These are phyloP conservation scores for Bolinopsis microptera DNA, from an alignment of 37 sponge, comb jelly and placozoan species.

Conservation along the genomic window DNA sequence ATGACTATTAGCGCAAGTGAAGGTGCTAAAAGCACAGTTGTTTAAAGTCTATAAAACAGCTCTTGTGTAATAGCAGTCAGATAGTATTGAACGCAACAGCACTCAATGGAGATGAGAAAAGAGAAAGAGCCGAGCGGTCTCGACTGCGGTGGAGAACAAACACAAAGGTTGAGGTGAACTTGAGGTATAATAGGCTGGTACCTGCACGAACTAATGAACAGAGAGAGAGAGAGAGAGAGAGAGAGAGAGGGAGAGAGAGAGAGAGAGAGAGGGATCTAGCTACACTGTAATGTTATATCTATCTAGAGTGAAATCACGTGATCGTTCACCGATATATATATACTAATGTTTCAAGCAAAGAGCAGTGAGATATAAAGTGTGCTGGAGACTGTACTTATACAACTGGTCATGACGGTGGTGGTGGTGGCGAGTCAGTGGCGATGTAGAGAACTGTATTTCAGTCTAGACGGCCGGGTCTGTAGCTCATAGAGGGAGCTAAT, in stretches of 20 bases:
- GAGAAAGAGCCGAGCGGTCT: neutral
- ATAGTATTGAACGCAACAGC: no score
- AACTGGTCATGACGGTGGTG: neutral
- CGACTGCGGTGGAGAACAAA: neutral
- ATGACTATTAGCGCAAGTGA: no score
- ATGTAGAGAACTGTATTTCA: neutral
- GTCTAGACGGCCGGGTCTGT: neutral
- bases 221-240: neutral
- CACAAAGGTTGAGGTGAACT: neutral
- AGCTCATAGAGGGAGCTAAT: neutral
- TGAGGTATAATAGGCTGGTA: neutral
- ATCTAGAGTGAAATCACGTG: no score
- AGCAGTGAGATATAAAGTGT: neutral
- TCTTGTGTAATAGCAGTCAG: no score
- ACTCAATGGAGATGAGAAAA: no score
- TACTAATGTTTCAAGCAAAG: no score
- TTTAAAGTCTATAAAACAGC: no score
- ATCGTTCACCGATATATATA: no score
- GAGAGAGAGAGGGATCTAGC: neutral
- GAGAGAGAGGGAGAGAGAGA: neutral
- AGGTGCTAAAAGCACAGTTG: no score
- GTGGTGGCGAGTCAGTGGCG: neutral
- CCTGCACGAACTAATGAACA: neutral
- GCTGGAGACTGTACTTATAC: neutral
- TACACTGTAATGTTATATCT: no score